phyloP scores from a whole-genome alignment of 2,888 invertebrate genomes.

The Dinocampus coccinellae region DNA sequence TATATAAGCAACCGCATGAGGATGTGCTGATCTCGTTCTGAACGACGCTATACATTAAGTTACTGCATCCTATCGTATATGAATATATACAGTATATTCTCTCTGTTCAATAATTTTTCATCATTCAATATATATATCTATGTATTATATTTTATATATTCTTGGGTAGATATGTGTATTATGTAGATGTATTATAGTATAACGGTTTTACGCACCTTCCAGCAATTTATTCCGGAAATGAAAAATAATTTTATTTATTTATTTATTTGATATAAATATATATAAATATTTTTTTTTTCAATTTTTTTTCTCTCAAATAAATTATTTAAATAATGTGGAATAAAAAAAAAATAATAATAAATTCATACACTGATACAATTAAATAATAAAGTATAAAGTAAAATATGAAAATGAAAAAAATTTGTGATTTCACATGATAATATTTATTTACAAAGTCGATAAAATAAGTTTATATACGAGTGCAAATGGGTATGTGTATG shows the following conservation, averaged over 20 bases:
- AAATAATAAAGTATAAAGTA: too few species aligned
- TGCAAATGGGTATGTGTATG: background rate
- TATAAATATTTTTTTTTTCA: too few species aligned
- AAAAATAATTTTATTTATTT: too few species aligned
- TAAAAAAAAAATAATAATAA: too few species aligned
- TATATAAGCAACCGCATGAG: background rate
- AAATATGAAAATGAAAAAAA: too few species aligned
- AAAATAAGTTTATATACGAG: background rate
- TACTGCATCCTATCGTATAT: slow-evolving; percentile 28
- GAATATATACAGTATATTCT: slow-evolving; percentile 4
- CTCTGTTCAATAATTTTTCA: slow-evolving; percentile 27
- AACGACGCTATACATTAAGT: slow-evolving; percentile 16
- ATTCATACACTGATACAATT: too few species aligned
- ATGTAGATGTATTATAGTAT: background rate
- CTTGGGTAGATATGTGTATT: background rate
- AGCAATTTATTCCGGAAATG: background rate
- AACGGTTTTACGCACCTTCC: slow-evolving; percentile 24
- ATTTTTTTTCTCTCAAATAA: too few species aligned
- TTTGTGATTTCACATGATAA: too few species aligned
- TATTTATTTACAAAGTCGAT: background rate
- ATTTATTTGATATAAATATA: too few species aligned
- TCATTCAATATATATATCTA: background rate
- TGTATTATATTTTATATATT: background rate
- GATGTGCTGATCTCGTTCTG: slow-evolving; percentile 31
- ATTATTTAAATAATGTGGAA: too few species aligned